phyloP scores from a whole-genome alignment of 2,797 vertebrate species.

The Notolepis coatsorum region DNA sequence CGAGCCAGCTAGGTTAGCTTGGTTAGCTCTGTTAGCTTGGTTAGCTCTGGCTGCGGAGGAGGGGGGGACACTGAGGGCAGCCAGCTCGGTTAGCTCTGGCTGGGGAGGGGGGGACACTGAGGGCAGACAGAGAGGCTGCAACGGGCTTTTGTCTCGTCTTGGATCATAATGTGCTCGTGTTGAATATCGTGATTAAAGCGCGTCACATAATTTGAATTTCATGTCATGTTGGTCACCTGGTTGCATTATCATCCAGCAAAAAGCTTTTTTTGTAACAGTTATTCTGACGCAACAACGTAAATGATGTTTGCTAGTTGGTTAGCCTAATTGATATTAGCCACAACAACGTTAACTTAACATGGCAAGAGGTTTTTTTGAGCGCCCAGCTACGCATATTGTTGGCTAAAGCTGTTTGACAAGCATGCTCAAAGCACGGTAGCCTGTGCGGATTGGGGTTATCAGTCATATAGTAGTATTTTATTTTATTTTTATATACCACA shows the following conservation, averaged over 20 bases:
- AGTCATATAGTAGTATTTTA: slow-evolving; percentile 22
- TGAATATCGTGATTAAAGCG: slow-evolving; percentile 34
- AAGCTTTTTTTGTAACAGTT: background rate
- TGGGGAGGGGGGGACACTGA: slow-evolving; percentile 66
- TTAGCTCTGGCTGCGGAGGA: too few species aligned
- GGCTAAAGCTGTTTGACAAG: slow-evolving; percentile 31
- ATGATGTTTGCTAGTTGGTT: slow-evolving; percentile 41
- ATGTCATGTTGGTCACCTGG: fast-evolving
- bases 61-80: too few species aligned
- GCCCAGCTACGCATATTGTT: slow-evolving; percentile 38
- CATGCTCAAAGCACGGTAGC: slow-evolving; percentile 43
- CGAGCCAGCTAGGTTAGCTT: slow-evolving; percentile 63
- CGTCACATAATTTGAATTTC: background rate
- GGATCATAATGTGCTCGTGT: slow-evolving; percentile 43
- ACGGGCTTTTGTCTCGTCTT: slow-evolving; percentile 83
- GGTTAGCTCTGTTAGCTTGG: too few species aligned
- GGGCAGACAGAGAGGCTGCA: slow-evolving; percentile 71
- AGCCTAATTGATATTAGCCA: slow-evolving; percentile 37
- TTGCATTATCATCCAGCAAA: background rate
- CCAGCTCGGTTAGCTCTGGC: slow-evolving; percentile 60
- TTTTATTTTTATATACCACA: slow-evolving; percentile 45
- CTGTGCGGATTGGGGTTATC: slow-evolving; percentile 62
- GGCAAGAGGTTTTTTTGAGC: slow-evolving; percentile 42
- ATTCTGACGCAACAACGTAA: background rate
- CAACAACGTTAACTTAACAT: background rate